Conservation (phyloP, 2,888 invertebrate species). For the Argyra leucocephala region DNA sequence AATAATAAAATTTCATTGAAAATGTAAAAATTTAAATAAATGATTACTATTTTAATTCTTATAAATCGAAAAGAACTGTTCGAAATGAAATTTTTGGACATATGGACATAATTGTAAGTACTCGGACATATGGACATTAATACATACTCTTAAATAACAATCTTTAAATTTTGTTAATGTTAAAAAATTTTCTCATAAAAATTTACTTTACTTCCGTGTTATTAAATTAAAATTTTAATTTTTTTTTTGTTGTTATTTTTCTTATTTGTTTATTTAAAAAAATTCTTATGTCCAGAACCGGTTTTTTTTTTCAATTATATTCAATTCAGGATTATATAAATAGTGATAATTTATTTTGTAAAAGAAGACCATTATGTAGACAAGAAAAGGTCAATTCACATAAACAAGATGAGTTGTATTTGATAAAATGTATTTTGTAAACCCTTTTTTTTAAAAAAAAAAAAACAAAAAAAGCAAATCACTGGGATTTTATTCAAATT, state of each 20-base stretch:
- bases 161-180: not conserved
- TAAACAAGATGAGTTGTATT: not conserved
- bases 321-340: not conserved
- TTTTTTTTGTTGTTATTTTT: too few relatives aligned
- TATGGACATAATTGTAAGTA: not conserved
- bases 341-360: slow-evolving; percentile 18
- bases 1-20: too few relatives aligned
- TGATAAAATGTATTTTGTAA: not conserved
- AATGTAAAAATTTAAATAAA: too few relatives aligned
- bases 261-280: too few relatives aligned
- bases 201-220: not conserved
- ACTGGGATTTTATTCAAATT: too few relatives aligned
- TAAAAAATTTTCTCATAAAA: not conserved
- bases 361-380: too few relatives aligned
- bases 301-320: slow-evolving; percentile 19
- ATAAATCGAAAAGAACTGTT: too few relatives aligned
- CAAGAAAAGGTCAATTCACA: slow-evolving; percentile 1
- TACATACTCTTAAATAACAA: not conserved
- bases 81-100: not conserved
- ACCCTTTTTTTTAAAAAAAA: too few relatives aligned
- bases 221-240: not conserved
- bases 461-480: too few relatives aligned
- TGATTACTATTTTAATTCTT: too few relatives aligned
- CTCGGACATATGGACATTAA: not conserved
- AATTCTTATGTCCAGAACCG: slow-evolving; percentile 21